A percentile compares a stretch with the other conserved stretches of the same genome.
phyloP scores from a whole-genome alignment of 2,113 vertebrate species.

The Silurus meridionalis region DNA sequence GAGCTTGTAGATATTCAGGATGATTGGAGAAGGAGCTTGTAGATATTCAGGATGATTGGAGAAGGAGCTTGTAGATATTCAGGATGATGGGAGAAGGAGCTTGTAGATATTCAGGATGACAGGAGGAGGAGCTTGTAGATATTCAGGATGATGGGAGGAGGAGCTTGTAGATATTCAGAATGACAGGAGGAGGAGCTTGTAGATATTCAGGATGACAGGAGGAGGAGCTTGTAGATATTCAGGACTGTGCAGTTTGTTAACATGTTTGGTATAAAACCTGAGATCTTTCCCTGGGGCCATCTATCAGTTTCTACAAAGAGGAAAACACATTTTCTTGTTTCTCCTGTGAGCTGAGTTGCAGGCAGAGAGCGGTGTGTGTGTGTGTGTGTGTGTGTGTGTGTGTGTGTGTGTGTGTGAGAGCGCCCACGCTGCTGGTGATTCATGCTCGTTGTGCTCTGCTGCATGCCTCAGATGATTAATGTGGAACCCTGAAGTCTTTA shows the following conservation, averaged over 20 bases:
- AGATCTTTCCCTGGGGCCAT: background rate
- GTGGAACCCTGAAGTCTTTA: slow-evolving; percentile 19
- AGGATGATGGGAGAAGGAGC: background rate
- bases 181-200: background rate
- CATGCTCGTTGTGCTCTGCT: slow-evolving; percentile 12
- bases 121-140: background rate
- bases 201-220: background rate
- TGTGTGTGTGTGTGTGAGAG: background rate
- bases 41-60: background rate
- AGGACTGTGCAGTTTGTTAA: background rate
- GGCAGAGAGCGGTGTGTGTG: background rate
- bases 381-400: slow-evolving; percentile 1
- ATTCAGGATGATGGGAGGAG: background rate
- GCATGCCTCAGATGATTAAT: slow-evolving; percentile 11
- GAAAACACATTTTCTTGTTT: background rate
- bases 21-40: background rate
- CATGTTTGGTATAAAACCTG: background rate
- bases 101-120: background rate
- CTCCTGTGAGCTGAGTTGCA: slow-evolving; percentile 11
- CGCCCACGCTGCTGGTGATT: slow-evolving; percentile 9
- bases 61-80: background rate
- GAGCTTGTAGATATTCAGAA: background rate
- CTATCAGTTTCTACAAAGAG: background rate
- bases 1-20: background rate
- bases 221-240: background rate